Evolutionary conservation across 2,888 invertebrate genomes (phyloP).

Genomic region (Pyrocoelia pectoralis): DNA sequence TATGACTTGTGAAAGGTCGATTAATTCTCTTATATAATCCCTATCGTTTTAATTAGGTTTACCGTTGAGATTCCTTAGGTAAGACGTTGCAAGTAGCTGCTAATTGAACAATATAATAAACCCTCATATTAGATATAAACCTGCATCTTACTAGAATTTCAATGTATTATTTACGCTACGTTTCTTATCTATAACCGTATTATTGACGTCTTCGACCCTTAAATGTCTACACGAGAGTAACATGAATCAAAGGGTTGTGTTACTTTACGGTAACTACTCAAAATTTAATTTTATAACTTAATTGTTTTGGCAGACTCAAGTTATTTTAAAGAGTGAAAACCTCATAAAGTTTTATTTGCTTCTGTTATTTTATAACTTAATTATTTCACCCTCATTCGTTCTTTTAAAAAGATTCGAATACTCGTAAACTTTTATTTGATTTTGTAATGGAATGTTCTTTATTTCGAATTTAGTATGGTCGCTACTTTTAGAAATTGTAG

Average conservation of each 20-base stretch:
- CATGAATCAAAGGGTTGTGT: neutral
- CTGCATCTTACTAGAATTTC: too few species aligned
- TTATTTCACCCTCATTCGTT: slow-evolving; percentile 27
- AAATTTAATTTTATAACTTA: slow-evolving; percentile 30
- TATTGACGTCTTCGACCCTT: too few species aligned
- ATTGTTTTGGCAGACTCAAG: slow-evolving; percentile 26
- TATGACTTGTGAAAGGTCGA: slow-evolving; percentile 22
- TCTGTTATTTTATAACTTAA: slow-evolving; percentile 33
- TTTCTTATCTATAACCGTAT: too few species aligned
- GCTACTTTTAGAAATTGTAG: slow-evolving; percentile 5
- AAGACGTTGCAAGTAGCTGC: slow-evolving; percentile 16
- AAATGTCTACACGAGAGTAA: too few species aligned
- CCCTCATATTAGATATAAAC: too few species aligned
- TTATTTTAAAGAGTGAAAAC: slow-evolving; percentile 28
- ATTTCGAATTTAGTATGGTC: slow-evolving; percentile 10
- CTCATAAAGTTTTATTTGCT: slow-evolving; percentile 30
- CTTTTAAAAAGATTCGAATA: slow-evolving; percentile 29
- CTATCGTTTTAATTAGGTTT: slow-evolving; percentile 25
- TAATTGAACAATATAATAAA: slow-evolving; percentile 22
- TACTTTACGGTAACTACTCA: slow-evolving; percentile 15
- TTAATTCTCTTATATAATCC: slow-evolving; percentile 27
- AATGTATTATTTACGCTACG: too few species aligned
- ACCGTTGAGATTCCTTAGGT: slow-evolving; percentile 21
- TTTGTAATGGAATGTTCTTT: slow-evolving; percentile 25
- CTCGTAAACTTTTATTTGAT: slow-evolving; percentile 33